A percentile compares a stretch with the other conserved stretches of the same genome.
These are phyloP conservation scores for Merops nubicus DNA, from an alignment of 2,113 vertebrate genomes.

Conservation along the genomic window DNA sequence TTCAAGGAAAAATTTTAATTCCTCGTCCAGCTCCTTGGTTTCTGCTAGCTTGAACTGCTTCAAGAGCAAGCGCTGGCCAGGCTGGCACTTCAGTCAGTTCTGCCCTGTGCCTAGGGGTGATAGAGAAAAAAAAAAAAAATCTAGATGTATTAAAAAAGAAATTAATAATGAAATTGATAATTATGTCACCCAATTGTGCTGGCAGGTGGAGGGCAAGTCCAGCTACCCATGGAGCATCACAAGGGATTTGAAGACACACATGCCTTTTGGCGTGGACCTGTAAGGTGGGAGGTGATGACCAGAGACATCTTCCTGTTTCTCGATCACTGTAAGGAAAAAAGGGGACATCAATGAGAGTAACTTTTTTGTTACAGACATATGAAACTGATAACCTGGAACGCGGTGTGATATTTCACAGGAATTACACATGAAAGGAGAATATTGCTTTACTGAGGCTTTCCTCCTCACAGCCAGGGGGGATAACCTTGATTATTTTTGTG, in stretches of 20 bases:
- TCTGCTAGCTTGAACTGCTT: background rate
- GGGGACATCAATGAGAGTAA: background rate
- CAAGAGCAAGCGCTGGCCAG: background rate
- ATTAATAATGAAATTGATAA: background rate
- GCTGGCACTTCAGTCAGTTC: background rate
- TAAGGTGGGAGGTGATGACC: background rate
- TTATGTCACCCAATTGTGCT: background rate
- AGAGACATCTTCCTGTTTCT: background rate
- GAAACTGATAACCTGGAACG: background rate
- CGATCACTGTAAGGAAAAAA: background rate
- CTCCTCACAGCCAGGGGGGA: background rate
- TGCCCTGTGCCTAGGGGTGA: background rate
- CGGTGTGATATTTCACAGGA: background rate
- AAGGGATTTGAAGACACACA: accelerated
- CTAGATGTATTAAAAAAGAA: background rate
- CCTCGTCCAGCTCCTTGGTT: background rate
- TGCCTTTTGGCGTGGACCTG: background rate
- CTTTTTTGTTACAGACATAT: background rate
- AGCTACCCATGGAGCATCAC: background rate
- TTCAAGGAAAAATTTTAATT: background rate
- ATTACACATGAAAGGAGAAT: background rate
- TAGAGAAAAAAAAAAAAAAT: background rate
- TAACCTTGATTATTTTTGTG: background rate
- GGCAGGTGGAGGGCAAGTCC: background rate
- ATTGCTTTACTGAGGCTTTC: background rate